These are phyloP conservation scores for Penaeus monodon DNA, from an alignment of 2,888 invertebrate species.

Conservation along the genomic window DNA sequence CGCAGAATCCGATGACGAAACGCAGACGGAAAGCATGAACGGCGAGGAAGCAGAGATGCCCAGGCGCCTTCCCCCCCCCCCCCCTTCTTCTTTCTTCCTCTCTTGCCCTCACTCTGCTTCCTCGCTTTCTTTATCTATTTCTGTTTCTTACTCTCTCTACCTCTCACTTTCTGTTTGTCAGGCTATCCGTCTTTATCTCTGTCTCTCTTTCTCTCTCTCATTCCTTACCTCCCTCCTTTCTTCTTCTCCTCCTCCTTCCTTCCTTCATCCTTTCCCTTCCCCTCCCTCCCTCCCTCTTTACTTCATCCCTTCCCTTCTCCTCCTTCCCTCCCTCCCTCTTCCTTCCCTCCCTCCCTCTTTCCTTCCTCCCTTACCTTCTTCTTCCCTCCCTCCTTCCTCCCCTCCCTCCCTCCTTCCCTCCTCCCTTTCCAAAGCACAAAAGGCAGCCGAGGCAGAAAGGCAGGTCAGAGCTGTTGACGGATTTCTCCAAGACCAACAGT, in stretches of 20 bases:
- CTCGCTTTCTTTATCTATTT: too few relatives aligned
- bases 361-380: background rate
- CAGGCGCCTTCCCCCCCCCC: background rate
- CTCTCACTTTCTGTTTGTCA: too few relatives aligned
- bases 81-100: background rate
- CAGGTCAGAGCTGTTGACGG: too few relatives aligned
- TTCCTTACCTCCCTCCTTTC: too few relatives aligned
- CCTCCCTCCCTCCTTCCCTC: too few relatives aligned
- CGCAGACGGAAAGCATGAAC: too few relatives aligned
- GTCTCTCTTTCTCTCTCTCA: background rate
- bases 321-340: background rate
- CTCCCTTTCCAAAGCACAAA: background rate
- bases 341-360: background rate
- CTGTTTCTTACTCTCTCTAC: too few relatives aligned
- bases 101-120: background rate
- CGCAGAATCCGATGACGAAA: too few relatives aligned
- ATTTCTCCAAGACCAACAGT: too few relatives aligned
- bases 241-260: background rate
- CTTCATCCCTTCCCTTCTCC: background rate
- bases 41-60: too few relatives aligned
- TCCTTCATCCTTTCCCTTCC: background rate
- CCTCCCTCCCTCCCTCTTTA: background rate
- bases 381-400: background rate
- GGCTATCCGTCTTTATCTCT: background rate
- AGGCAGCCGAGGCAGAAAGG: too few relatives aligned